Percentiles rank a stretch among this genome's conserved stretches.
Conservation (phyloP, 2,113 vertebrate genomes). For the Dipodomys stephensi region DNA sequence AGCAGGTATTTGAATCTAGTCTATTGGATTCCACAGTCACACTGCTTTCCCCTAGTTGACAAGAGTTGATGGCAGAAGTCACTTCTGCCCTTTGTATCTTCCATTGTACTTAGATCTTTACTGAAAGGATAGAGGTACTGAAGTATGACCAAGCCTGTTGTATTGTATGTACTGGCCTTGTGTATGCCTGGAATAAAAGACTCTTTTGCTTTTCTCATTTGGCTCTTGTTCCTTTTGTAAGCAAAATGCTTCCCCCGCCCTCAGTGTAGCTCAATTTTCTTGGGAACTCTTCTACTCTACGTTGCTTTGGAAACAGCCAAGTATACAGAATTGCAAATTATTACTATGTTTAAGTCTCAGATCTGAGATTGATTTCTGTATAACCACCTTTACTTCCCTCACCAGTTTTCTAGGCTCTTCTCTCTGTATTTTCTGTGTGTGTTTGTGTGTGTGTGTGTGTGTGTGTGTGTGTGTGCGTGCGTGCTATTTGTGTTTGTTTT, state of each 20-base stretch:
- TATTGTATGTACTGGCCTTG: background rate
- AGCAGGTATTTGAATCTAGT: background rate
- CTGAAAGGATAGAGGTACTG: background rate
- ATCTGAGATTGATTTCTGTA: background rate
- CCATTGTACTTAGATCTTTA: background rate
- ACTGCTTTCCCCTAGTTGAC: rapidly evolving
- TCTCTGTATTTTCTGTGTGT: background rate
- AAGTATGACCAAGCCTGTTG: background rate
- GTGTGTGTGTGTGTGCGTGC: no score
- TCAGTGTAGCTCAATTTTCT: background rate
- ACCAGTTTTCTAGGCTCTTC: background rate
- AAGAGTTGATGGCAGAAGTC: background rate
- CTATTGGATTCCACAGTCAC: background rate
- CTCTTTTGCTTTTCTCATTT: background rate
- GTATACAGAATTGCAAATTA: background rate
- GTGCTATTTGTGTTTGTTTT: no score
- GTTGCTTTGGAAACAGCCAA: background rate
- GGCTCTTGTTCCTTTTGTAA: background rate
- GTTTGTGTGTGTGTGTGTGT: no score
- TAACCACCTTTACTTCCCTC: background rate
- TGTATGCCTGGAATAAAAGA: background rate
- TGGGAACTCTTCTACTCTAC: background rate
- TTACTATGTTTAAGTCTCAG: background rate
- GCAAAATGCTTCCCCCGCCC: background rate
- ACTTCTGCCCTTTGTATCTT: background rate